A percentile compares a stretch with the other conserved stretches of the same genome.
phyloP scores from a whole-genome alignment of 2,888 invertebrate species.

The Tenthredo scrophulariae region DNA sequence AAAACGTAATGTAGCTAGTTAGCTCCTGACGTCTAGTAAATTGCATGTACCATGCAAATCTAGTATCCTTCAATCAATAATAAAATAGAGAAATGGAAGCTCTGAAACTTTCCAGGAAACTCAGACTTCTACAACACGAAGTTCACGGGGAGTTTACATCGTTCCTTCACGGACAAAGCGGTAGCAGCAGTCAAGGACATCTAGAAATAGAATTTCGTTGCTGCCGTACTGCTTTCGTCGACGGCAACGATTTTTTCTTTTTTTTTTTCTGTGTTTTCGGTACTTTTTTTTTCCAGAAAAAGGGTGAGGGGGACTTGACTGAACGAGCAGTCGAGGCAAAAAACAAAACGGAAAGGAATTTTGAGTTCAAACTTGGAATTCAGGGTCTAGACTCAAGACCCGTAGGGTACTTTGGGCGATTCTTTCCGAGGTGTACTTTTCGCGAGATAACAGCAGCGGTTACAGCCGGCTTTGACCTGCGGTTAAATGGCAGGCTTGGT shows the following conservation, averaged over 20 bases:
- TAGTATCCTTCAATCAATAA: not conserved
- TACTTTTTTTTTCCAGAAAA: not conserved
- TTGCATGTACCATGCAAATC: not conserved
- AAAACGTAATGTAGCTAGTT: not conserved
- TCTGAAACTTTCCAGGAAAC: not conserved
- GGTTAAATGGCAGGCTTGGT: conserved; percentile 21
- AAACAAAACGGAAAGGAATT: conserved; percentile 15
- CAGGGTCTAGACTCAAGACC: conserved; percentile 25
- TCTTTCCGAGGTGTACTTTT: conserved; percentile 20
- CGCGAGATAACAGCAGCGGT: conserved; percentile 21
- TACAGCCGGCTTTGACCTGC: conserved; percentile 42
- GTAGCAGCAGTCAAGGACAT: conserved; percentile 48
- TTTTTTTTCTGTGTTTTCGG: not conserved
- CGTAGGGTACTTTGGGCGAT: conserved; percentile 3
- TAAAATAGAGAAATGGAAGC: conserved; percentile 25
- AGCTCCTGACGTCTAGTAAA: not conserved
- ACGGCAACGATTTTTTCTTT: not conserved
- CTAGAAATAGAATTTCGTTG: conserved; percentile 47
- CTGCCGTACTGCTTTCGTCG: conserved; percentile 5
- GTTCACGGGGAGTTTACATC: conserved; percentile 32
- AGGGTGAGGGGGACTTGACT: not conserved
- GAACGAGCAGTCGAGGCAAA: conserved; percentile 28
- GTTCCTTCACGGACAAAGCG: conserved; percentile 19
- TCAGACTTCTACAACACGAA: conserved; percentile 5
- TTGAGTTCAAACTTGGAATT: conserved; percentile 24